Evolutionary conservation across 2,113 vertebrate species (phyloP).

Genomic region (Centropus bengalensis): DNA sequence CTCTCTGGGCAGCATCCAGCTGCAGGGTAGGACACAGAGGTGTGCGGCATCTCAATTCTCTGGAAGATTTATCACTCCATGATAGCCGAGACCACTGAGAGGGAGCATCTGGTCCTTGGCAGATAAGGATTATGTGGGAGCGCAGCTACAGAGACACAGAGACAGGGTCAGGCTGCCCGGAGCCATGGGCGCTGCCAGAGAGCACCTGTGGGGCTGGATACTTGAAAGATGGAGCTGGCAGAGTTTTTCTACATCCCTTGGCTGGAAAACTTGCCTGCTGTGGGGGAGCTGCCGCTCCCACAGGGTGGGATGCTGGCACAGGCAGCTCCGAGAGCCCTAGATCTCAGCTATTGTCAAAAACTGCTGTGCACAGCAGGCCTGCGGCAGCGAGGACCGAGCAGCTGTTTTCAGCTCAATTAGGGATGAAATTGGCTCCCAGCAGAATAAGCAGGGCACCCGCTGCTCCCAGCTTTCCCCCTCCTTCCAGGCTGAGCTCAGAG

Average conservation of each 20-base stretch:
- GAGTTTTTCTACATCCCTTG: too few relatives aligned
- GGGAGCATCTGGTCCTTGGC: not conserved
- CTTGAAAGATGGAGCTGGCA: not conserved
- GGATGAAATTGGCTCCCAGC: not conserved
- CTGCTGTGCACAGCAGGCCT: not conserved
- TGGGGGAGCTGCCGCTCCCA: not conserved
- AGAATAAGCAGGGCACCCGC: not conserved
- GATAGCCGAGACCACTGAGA: not conserved
- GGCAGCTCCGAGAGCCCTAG: not conserved
- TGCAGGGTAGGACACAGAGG: not conserved
- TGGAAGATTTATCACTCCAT: fast-evolving
- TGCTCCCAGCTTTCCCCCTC: not conserved
- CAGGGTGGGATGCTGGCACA: not conserved
- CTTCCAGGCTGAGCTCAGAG: not conserved
- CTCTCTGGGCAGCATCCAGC: not conserved
- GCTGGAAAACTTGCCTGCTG: not conserved
- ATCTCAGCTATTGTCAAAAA: not conserved
- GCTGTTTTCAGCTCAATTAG: not conserved
- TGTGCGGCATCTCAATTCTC: not conserved
- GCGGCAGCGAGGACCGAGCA: not conserved
- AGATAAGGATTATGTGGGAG: not conserved
- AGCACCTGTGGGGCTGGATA: fast-evolving
- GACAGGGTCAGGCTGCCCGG: not conserved
- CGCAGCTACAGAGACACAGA: not conserved
- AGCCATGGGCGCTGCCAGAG: fast-evolving